Base-by-base conservation (phyloP, 1,140 invertebrate species). In the Temnothorax curvispinosus region DNA sequence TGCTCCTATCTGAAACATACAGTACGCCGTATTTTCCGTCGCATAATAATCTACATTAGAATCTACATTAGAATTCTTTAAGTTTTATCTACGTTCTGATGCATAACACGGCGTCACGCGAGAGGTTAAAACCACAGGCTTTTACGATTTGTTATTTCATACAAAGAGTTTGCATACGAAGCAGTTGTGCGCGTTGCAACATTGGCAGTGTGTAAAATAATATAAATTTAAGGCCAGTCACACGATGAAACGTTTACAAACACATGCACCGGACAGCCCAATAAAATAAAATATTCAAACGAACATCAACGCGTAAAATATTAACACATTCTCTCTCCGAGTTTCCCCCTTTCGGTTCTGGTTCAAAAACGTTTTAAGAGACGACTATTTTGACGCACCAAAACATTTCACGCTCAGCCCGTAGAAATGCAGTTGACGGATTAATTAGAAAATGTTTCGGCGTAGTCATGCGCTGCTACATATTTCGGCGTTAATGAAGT, bases 11-110 rank as follows among this genome's bases (percentile, higher is more conserved):
- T 60, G 27, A 47, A 32, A 47, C 60, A n/a, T 38, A 54, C 35
- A 47, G 65, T 50, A 75, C 44, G n/a, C 11, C 80, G 18, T 58
- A 60, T 60, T 82, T 71, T 74, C 13, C 18, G 50, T 71, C 69
- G 41, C 13, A 56, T 47, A 74, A 75, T 84, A 60, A 84, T 84
- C 69, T 84, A 13, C 80, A 75, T 84, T 84, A 60, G 80, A 38
- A 84, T 75, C 69, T 84, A n/a, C 80, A 75, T 84, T 84, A 60
- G 80, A 84, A 74, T 84, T 60, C 80, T 75, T 84, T 75, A 84
- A 60, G 38, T 84, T 58, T 84, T 84, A 84, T 84, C 80, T 60
- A 38, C 69, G 13, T 50, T 50, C 15, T 84, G 80, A 84, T 60
- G 69, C 69, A 82, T 82, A 82, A 41, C 44, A 58, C 69, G 44